Base-by-base conservation (phyloP, 2,888 invertebrate genomes). In the Stratiomys singularior region DNA sequence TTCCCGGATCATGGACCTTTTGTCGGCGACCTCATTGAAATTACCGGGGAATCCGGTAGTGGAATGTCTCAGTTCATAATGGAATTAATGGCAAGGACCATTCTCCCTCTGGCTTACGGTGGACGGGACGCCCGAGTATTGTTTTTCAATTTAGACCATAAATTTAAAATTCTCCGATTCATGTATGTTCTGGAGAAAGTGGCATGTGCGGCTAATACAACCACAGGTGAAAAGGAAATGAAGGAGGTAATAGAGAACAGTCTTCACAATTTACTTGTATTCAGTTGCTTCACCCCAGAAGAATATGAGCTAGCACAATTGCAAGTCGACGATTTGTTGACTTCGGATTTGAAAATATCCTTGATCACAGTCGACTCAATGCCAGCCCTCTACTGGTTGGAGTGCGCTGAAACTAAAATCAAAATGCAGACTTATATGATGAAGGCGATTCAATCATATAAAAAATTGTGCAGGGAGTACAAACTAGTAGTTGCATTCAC, bases 61-160 rank as follows among this genome's bases (percentile, higher is more conserved):
- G 89, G 89, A 9, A 90, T 90, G 83, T 88, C 88, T 15, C 81
- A 86, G 15, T 81, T 90, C 0, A 80, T 89, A 0, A 86, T 85
- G 30, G 88, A 89, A 80, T 83, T 90, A 13, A 83, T 90, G 63
- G 87, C 87, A 0, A 86, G 86, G 44, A 87, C 88, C 69, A 84
- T 90, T 52, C 82, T 89, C 13, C 89, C 89, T 0, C 79, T 81
- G 13, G 80, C 80, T 11, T 84, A 83, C 60, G 86, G 86, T 18
- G 90, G 90, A 0, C 85, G 88, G 28, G 83, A 87, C 77, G 84
- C 87, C 25, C 84, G 85, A 63, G 88, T 88, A 1, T 80, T 90
- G 21, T 82, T 90, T 9, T 84, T 90, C 60, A 88, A 90, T 81
- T 87, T 88, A 0, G 88, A 89, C 80, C 88, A 89, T 81, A 89